These are phyloP conservation scores for Sebastes nivosus DNA, from an alignment of 2,797 vertebrate genomes.

Conservation along the genomic window DNA sequence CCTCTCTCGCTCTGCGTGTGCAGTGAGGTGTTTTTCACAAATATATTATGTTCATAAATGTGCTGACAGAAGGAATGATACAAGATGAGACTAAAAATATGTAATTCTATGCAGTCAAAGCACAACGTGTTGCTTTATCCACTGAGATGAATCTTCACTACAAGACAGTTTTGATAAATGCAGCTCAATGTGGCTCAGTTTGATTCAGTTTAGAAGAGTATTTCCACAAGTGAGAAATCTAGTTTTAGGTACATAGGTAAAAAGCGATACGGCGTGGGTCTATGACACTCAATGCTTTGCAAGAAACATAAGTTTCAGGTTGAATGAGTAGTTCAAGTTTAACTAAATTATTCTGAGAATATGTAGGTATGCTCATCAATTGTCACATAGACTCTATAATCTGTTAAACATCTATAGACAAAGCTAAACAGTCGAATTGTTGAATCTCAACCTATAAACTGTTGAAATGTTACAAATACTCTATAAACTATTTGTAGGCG, in stretches of 20 bases:
- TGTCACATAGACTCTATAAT: no score
- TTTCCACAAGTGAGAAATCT: background rate
- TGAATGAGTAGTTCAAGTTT: background rate
- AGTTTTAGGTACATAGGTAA: background rate
- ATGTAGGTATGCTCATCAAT: no score
- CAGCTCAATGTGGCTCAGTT: background rate
- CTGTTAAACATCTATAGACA: no score
- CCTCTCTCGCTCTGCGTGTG: background rate
- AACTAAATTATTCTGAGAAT: no score
- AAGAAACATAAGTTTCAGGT: background rate
- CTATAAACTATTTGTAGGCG: no score
- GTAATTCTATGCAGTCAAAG: background rate
- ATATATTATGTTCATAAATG: constrained; percentile 19
- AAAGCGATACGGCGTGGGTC: background rate
- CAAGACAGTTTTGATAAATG: background rate
- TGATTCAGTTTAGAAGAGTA: background rate
- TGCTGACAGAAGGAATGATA: background rate
- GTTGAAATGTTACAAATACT: no score
- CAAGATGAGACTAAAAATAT: constrained; percentile 7
- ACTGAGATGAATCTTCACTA: background rate
- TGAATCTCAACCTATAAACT: no score
- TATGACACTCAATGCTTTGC: background rate
- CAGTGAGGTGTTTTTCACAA: constrained; percentile 31
- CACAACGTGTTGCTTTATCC: background rate
- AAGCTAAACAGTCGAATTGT: no score